Evolutionary conservation across 2,888 invertebrate genomes (phyloP).

Genomic region (Mesochorus sp.): DNA sequence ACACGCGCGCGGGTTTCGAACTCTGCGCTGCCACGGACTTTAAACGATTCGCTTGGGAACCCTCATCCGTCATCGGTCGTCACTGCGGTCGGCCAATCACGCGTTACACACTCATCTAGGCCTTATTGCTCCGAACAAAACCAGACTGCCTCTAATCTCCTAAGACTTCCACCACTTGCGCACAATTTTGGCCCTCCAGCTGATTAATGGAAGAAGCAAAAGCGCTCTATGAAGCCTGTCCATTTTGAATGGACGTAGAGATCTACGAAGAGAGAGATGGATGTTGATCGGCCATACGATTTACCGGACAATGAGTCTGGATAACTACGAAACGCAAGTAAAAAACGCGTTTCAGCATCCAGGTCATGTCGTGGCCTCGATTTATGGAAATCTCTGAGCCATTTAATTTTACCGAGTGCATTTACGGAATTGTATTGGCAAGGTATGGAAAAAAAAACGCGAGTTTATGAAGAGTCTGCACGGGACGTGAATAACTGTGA

Average conservation of each 20-base stretch:
- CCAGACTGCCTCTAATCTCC: slow-evolving; percentile 49
- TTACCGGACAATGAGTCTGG: not conserved
- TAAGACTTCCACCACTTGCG: not conserved
- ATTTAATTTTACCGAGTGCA: slow-evolving; percentile 56
- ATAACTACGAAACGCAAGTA: too few relatives aligned
- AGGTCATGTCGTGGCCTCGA: slow-evolving; percentile 31
- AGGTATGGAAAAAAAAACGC: not conserved
- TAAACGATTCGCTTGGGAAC: slow-evolving; percentile 65
- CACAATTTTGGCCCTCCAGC: slow-evolving; percentile 64
- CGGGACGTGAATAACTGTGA: not conserved
- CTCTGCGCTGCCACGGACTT: slow-evolving; percentile 2
- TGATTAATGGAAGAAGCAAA: slow-evolving; percentile 73
- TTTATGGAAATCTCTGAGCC: slow-evolving; percentile 42
- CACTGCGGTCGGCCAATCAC: slow-evolving; percentile 68
- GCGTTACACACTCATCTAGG: slow-evolving; percentile 51
- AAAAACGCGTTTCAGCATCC: too few relatives aligned
- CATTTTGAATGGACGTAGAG: slow-evolving; percentile 24
- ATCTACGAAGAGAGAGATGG: too few relatives aligned
- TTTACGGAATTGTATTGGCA: slow-evolving; percentile 13
- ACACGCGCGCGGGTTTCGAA: slow-evolving; percentile 18
- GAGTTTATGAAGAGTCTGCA: not conserved
- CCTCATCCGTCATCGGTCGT: slow-evolving; percentile 73
- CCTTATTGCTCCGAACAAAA: not conserved
- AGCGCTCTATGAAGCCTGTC: slow-evolving; percentile 26
- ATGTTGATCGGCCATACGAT: not conserved